Evolutionary conservation across 2,113 vertebrate species (phyloP), one percentile per base, ranked within the genome.

Genomic region (Corythornis cristatus): DNA sequence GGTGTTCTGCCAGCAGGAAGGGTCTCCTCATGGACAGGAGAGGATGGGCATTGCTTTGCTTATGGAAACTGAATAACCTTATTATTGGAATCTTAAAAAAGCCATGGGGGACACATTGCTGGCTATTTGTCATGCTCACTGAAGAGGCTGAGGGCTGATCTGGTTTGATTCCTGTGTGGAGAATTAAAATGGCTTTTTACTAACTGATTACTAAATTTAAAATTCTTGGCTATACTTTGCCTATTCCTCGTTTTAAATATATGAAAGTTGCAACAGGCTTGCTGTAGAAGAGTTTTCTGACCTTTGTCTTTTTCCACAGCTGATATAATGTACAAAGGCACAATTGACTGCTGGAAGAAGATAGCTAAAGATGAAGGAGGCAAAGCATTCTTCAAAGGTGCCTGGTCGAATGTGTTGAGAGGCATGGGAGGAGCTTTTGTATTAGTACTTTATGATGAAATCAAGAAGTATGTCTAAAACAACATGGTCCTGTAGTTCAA

Each of bases 351-450:
- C 98, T 99, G 99, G 99, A 99, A 50, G 98, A 99, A 99, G 98
- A 99, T 99, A 91, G 58, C 98, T 3, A 99, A 99, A 97, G 99
- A 99, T 40, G 99, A 99, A 97, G 99, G 99, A 89, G 5, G 66
- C 91, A 98, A 97, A 45, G 99, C 99, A 12, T 99, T 99, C 98
- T 99, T 99, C 97, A 99, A 99, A 98, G 99, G 99, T 33, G 99
- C 99, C 96, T 99, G 99, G 99, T 99, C 99, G 66, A 99, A 99
- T 37, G 99, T 99, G 89, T 95, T 99, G 97, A 98, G 99, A 98
- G 99, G 99, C 96, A 99, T 99, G 99, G 99, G 99, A 0, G 99
- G 99, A 33, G 99, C 99, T 96, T 99, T 99, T 92, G 99, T 99
- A 97, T 88, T 99, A 97, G 99, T 99, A 94, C 97, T 99, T 97